Evolutionary conservation across 1,140 invertebrate genomes (phyloP), one percentile per base, ranked within the genome.

Genomic region (Ectropis grisescens): DNA sequence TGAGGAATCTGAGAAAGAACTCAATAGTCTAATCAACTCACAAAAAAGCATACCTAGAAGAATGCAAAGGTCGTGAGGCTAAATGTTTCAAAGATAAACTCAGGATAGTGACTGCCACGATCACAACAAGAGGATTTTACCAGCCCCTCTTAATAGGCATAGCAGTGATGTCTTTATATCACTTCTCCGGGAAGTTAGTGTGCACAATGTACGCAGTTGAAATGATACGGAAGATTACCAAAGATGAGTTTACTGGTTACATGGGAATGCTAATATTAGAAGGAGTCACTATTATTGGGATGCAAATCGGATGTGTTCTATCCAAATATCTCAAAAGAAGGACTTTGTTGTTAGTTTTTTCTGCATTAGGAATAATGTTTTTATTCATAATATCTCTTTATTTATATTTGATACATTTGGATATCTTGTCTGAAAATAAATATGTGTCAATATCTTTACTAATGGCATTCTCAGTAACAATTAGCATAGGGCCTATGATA

Each of bases 211-310:
- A 58, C 26, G 47, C 47, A 10, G 34, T 58, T 24, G 43, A 51
- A 16, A 41, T 58, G 10, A 37, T 54, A 10, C 50, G 42, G 19
- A 37, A 40, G 30, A 44, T 58, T 6, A 58, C 47, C 1, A 29
- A 43, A 7, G 43, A 29, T 16, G 45, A 55, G 10, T 32, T 41
- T 2, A 41, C 37, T 2, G 47, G 51, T 2, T 58, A 58, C 23
- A 44, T 13, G 1, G 53, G 41, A 0, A 54, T 60, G 57, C 24
- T 60, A n/a, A 37, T 57, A 9, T 29, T 60, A 15, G 57, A 60
- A 34, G 53, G 47, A 2, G 40, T 60, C 2, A 60, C 53, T 9
- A 42, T 60, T 14, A 14, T 49, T n/a, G 41, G 49, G 7, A 53
- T 50, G 41, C 48, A 54, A 22, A 11, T 51, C 22, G 58, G 53